Base-by-base conservation (phyloP, 2,113 vertebrate genomes). In the Sinocyclocheilus grahami region DNA sequence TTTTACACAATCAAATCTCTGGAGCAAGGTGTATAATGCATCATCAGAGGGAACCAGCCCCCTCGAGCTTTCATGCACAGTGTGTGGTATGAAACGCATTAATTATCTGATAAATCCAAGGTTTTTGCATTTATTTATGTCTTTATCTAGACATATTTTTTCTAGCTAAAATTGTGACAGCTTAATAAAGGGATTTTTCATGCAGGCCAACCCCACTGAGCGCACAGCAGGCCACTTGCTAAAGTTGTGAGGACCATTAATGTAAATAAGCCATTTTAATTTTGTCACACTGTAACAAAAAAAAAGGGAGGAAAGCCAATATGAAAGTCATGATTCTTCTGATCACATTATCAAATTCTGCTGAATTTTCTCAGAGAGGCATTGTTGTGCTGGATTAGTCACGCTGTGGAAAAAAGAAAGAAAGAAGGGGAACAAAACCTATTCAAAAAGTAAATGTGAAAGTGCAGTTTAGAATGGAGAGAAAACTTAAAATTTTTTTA, bases 191-290 rank as follows among this genome's bases (percentile, higher is more conserved):
- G 82, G 86, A 87, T 91, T 86, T 89, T 91, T 91, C 86, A 85
- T 89, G 85, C 86, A 84, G 91, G 80, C 86, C 84, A 89, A 88
- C 69, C 83, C 76, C 65, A 83, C 83, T 3, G 86, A 88, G 88
- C 76, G 89, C 86, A 85, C 88, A 88, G 67, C 80, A 74, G 81
- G 86, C 78, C 88, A 76, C 88, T 89, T 79, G 77, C 78, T 2
- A 1, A 88, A 86, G 89, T 86, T 85, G 82, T 78, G 85, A 87
- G 86, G 90, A 92, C 87, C 88, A 91, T 91, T 91, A 89, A 88
- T 89, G 88, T 65, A 88, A 91, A 93, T 90, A 89, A 86, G 91
- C 93, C 89, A 86, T 87, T 92, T 90, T 92, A 91, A 93, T 92
- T 91, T 88, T 82, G 86, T 92, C 76, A 55, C 84, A 80, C 53